Evolutionary conservation across 2,113 vertebrate species (phyloP).

Genomic region (Dasyornis broadbenti): DNA sequence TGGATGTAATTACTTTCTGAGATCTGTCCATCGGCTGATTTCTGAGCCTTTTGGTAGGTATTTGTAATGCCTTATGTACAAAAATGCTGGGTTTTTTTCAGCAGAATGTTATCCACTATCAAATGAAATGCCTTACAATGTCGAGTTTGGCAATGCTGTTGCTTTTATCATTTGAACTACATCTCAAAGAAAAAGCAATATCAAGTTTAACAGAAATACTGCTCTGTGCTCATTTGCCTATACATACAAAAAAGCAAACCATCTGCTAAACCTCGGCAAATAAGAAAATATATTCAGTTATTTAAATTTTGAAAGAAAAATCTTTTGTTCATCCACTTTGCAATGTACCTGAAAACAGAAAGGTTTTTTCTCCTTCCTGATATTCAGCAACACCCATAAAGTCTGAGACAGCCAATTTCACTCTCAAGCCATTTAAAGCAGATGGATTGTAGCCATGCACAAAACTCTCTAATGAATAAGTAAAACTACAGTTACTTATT

Average conservation of each 20-base stretch:
- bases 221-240: conserved; percentile 29
- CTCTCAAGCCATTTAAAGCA: conserved; percentile 65
- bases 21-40: neutral
- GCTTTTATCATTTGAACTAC: conserved; percentile 17
- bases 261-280: conserved; percentile 27
- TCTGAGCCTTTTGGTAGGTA: neutral
- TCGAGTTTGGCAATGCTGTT: neutral
- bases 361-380: conserved; percentile 35
- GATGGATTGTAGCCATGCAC: conserved; percentile 66
- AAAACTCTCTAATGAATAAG: conserved; percentile 64
- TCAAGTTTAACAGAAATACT: neutral
- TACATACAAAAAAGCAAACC: conserved; percentile 38
- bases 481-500: conserved; percentile 67
- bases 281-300: conserved; percentile 45
- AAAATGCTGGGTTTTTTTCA: neutral
- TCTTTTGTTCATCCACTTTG: conserved; percentile 9
- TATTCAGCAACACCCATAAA: conserved; percentile 38
- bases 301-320: conserved; percentile 45
- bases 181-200: neutral
- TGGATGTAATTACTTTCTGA: neutral
- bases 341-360: conserved; percentile 55
- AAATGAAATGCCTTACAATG: neutral
- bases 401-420: conserved; percentile 66
- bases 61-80: neutral
- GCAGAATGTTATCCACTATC: neutral